Conservation (phyloP, 2,113 vertebrate species). For the Phalacrocorax pelagicus region DNA sequence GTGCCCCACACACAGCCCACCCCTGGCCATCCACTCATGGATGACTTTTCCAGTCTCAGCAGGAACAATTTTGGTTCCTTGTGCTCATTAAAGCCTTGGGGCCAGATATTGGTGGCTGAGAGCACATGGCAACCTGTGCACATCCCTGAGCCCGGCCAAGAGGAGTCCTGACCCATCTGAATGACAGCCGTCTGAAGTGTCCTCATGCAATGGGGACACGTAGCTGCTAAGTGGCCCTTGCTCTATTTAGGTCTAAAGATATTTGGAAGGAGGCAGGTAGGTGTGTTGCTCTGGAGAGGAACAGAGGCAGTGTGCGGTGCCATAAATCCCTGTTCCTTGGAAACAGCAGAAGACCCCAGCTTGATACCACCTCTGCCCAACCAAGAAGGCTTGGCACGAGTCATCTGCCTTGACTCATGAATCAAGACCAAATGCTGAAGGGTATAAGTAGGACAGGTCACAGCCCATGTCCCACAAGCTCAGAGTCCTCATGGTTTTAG, state of each 20-base stretch:
- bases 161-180: neutral
- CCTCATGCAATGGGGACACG: accelerated
- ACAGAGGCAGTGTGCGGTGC: neutral
- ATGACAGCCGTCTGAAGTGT: neutral
- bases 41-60: neutral
- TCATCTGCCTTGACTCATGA: neutral
- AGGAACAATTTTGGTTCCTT: neutral
- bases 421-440: neutral
- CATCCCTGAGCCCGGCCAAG: neutral
- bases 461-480: neutral
- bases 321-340: neutral
- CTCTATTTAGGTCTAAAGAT: neutral
- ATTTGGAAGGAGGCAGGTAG: neutral
- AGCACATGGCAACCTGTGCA: accelerated
- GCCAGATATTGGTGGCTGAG: neutral
- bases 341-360: neutral
- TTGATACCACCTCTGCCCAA: neutral
- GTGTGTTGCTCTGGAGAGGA: neutral
- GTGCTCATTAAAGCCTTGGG: neutral
- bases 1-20: neutral
- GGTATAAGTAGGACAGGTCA: neutral
- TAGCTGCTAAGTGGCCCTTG: neutral
- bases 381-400: neutral
- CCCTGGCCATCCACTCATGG: neutral
- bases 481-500: neutral